These are phyloP conservation scores for Glyphotaelius pellucidus DNA, from an alignment of 2,888 invertebrate genomes.

Conservation along the genomic window DNA sequence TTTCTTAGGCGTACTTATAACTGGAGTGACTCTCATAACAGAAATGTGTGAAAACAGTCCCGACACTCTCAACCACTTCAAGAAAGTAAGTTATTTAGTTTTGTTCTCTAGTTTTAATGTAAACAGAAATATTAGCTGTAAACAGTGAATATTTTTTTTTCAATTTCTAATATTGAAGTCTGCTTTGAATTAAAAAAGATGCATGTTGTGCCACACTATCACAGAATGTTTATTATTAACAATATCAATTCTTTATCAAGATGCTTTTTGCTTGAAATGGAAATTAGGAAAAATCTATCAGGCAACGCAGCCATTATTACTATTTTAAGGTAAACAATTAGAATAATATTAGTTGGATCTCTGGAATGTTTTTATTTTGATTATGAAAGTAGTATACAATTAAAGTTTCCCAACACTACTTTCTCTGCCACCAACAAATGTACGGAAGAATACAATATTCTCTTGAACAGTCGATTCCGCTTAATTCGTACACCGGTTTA, in stretches of 20 bases:
- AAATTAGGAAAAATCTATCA: conserved; percentile 19
- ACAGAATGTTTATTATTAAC: conserved; percentile 46
- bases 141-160: conserved; percentile 30
- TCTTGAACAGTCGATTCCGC: too few species aligned
- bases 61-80: conserved; percentile 98
- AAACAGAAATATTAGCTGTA: conserved; percentile 9
- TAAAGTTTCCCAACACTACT: not conserved
- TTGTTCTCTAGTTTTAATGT: not conserved
- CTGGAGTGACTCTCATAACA: conserved; percentile 98
- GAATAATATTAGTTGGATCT: not conserved
- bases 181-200: conserved; percentile 3
- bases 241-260: conserved; percentile 1
- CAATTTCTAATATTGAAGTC: conserved; percentile 25
- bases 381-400: not conserved
- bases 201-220: conserved; percentile 40
- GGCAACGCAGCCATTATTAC: not conserved
- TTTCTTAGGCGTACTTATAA: conserved; percentile 91
- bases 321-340: not conserved
- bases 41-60: conserved; percentile 99
- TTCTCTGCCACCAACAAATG: not conserved
- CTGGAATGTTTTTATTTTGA: conserved; percentile 17
- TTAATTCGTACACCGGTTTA: too few species aligned
- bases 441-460: not conserved
- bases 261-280: conserved; percentile 43
- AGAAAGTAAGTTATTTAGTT: conserved; percentile 86